Evolutionary conservation across 2,113 vertebrate genomes (phyloP).

Genomic region (Semnornis frantzii): DNA sequence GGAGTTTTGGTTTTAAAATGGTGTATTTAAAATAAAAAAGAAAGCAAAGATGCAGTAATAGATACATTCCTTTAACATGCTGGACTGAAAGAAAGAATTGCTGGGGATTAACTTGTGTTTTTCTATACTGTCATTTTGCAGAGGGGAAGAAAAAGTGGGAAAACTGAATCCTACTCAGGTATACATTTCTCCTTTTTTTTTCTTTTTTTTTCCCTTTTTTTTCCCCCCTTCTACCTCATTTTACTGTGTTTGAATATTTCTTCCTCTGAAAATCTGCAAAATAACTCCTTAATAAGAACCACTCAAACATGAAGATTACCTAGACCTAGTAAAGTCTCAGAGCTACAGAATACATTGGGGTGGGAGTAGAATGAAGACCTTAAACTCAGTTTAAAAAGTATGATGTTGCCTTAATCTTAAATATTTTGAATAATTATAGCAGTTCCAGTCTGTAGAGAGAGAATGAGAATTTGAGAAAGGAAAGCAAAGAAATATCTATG

Average conservation of each 20-base stretch:
- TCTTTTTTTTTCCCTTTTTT: no score
- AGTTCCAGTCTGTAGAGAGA: not conserved
- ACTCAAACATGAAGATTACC: not conserved
- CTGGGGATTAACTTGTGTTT: not conserved
- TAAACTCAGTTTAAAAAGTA: not conserved
- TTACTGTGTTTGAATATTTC: not conserved
- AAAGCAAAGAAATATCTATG: not conserved
- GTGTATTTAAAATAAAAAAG: not conserved
- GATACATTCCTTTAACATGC: not conserved
- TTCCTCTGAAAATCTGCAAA: not conserved
- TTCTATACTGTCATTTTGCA: not conserved
- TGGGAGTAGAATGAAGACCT: not conserved
- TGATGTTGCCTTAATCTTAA: not conserved
- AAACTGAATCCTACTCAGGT: not conserved
- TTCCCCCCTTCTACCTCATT: not conserved
- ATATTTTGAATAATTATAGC: not conserved
- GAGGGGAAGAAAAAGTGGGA: not conserved
- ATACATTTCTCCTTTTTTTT: not conserved
- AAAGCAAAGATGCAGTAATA: not conserved
- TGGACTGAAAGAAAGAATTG: not conserved
- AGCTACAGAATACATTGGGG: not conserved
- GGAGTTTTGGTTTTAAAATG: not conserved
- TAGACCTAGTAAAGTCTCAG: not conserved
- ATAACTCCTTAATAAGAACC: not conserved
- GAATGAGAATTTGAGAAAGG: not conserved